Base-by-base conservation (phyloP, 2,113 vertebrate genomes). In the Ptilorrhoa leucosticta region DNA sequence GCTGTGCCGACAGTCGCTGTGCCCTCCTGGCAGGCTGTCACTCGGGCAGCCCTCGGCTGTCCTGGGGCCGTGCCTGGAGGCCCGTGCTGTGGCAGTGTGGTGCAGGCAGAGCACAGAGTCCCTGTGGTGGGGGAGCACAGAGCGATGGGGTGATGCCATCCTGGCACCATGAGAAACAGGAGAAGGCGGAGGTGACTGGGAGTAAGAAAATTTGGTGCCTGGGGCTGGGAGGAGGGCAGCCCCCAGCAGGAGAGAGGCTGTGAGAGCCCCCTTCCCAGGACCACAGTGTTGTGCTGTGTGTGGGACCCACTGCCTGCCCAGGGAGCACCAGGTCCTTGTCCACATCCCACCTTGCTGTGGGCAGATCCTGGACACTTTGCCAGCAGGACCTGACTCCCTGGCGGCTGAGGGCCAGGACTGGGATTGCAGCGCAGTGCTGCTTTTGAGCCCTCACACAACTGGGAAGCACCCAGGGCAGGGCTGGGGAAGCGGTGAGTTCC, bases 81-180 rank as follows among this genome's bases (percentile, higher is more conserved):
- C 3, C 2, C 0, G 0, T 14, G 76, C 77, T 50, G 15, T 1
- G 27, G 69, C 37, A 37, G 14, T 1, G 12, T 35, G 37, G 14
- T 22, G 26, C 26, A 27, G 58, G n/a, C 23, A 42, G 50, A 53
- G 48, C 11, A 19, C 45, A 39, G 24, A 40, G 30, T 33, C n/a
- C 47, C 24, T 28, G n/a, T 24, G n/a, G 9, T 11, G 12, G 6
- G n/a, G 26, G 15, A 40, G 44, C 11, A 3, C 40, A 58, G 68
- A 61, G 69, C 0, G 0, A 13, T 8, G 51, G 64, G 27, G 19
- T 35, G 44, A 37, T 22, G 53, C 37, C 4, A 6, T n/a, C 61
- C 31, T 39, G 39, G 42, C 37, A 47, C 35, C 1, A 0, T 5
- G 7, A 76, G 50, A 35, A 50, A 27, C 2, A 3, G 24, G 13